phyloP scores from a whole-genome alignment of 1,140 invertebrate species.

The Ruditapes philippinarum region DNA sequence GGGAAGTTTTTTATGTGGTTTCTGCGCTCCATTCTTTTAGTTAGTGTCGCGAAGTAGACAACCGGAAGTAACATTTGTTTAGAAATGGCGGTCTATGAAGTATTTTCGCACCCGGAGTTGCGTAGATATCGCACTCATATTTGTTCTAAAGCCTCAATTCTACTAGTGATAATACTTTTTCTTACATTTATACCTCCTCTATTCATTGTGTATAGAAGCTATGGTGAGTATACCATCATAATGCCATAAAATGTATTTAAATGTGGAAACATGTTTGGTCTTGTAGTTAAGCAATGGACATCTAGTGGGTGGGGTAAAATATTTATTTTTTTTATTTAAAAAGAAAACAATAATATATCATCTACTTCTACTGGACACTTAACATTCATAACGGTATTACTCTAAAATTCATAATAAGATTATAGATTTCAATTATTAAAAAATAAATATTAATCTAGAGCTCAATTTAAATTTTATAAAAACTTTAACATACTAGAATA shows the following conservation, averaged over 20 bases:
- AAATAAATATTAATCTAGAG: too few species aligned
- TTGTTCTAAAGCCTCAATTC: slow-evolving; percentile 84
- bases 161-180: slow-evolving; percentile 81
- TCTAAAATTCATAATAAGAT: too few species aligned
- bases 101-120: slow-evolving; percentile 85
- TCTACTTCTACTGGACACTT: too few species aligned
- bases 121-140: slow-evolving; percentile 84
- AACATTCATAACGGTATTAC: too few species aligned
- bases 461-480: too few species aligned
- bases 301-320: neutral
- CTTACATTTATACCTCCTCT: slow-evolving; percentile 85
- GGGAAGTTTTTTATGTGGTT: too few species aligned
- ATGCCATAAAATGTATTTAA: neutral
- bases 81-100: slow-evolving; percentile 86
- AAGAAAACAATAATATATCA: too few species aligned
- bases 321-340: too few species aligned
- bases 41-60: neutral
- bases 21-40: too few species aligned
- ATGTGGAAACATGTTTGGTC: slow-evolving; percentile 46
- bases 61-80: slow-evolving; percentile 79
- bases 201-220: slow-evolving; percentile 85
- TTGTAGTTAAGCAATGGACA: neutral
- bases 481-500: too few species aligned
- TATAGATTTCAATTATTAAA: too few species aligned
- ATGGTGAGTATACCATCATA: slow-evolving; percentile 78